Evolutionary conservation across 1,140 invertebrate species (phyloP).

Genomic region (Nasonia vitripennis): DNA sequence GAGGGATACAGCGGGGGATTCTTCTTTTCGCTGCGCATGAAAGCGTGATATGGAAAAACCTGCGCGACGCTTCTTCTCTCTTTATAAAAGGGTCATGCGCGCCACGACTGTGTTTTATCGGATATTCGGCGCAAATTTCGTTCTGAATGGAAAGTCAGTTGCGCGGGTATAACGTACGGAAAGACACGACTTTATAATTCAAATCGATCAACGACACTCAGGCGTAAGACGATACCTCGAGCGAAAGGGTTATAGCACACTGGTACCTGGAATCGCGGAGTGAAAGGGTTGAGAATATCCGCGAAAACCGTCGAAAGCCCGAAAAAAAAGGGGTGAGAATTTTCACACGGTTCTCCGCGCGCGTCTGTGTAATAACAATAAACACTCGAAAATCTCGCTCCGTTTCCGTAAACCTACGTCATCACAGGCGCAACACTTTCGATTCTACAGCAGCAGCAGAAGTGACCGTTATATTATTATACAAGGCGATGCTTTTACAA

Average conservation of each 20-base stretch:
- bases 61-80: background rate
- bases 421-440: background rate
- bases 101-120: too few relatives aligned
- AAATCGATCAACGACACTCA: background rate
- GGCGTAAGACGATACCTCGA: background rate
- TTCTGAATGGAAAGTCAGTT: background rate
- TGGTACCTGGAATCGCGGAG: background rate
- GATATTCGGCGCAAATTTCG: too few relatives aligned
- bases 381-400: conserved; percentile 31
- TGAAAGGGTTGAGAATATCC: conserved; percentile 26
- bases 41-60: conserved; percentile 29
- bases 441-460: background rate
- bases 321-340: conserved; percentile 27
- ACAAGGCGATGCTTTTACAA: conserved; percentile 34
- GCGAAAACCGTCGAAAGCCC: background rate
- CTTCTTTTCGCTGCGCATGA: background rate
- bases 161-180: background rate
- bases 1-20: background rate
- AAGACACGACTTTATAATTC: background rate
- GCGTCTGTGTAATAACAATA: background rate
- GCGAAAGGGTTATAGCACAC: background rate
- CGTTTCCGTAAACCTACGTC: background rate
- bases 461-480: conserved; percentile 49
- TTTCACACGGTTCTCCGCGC: conserved; percentile 42
- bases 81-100: background rate